Conservation (phyloP, 2,888 invertebrate genomes). For the Oasisia sp. region DNA sequence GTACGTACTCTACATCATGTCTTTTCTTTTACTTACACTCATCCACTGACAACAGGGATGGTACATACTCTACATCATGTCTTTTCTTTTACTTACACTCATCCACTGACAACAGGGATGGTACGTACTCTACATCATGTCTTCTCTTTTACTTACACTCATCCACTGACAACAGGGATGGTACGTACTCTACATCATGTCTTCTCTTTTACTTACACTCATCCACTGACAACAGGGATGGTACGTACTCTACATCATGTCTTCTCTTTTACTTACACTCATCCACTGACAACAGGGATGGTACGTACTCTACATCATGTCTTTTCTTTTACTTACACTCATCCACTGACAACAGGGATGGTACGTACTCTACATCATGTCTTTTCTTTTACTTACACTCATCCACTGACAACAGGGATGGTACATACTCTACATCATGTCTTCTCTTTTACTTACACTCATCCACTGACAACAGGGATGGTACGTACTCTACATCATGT, state of each 20-base stretch:
- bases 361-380: slow-evolving; percentile 59
- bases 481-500: slow-evolving; percentile 59
- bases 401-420: slow-evolving; percentile 88
- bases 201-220: too few relatives aligned
- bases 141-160: too few relatives aligned
- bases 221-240: slow-evolving; percentile 88
- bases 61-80: slow-evolving; percentile 59
- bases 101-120: slow-evolving; percentile 88
- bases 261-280: too few relatives aligned
- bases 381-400: too few relatives aligned
- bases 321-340: too few relatives aligned
- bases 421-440: slow-evolving; percentile 59
- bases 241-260: slow-evolving; percentile 59
- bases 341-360: slow-evolving; percentile 88
- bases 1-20: slow-evolving; percentile 59
- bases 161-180: slow-evolving; percentile 88
- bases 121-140: slow-evolving; percentile 59
- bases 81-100: too few relatives aligned
- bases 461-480: slow-evolving; percentile 88
- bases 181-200: slow-evolving; percentile 59
- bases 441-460: too few relatives aligned
- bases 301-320: slow-evolving; percentile 59
- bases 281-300: slow-evolving; percentile 88
- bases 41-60: slow-evolving; percentile 88
- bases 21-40: too few relatives aligned